Base-by-base conservation (phyloP, 1,140 invertebrate species). In the Varroa destructor region DNA sequence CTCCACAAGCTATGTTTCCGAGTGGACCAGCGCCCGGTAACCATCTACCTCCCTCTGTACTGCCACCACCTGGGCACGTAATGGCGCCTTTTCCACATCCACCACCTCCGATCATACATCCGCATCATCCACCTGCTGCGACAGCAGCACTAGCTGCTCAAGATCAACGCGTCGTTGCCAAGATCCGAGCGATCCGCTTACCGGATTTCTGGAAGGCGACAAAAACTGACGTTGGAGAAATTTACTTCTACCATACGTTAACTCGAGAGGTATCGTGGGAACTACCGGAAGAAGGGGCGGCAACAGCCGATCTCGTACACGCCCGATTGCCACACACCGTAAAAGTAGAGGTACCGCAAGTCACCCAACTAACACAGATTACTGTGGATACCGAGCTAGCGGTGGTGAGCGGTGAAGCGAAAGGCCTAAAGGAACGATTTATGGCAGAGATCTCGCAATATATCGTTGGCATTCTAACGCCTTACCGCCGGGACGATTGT, bases 191-290 rank as follows among this genome's bases (percentile, higher is more conserved):
- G 0, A 79, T 84, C 0, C 85, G 87, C 76, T 77, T 95, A 56
- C 91, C 91, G 3, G 87, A 87, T 0, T 85, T 88, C 77, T 96
- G 93, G 93, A 89, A 89, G 76, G 88, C 85, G 75, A 87, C 88
- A 0, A 83, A 85, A 58, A 90, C 93, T 79, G 77, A 82, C 36
- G 86, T 88, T 54, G 91, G 91, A 0, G 81, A 89, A 71, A 84
- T 86, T 0, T 97, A 94, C 78, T 97, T 93, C 80, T 95, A 93
- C 79, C 90, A 96, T 79, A 81, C 87, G 0, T 87, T 87, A 75
- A 85, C 88, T 42, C 84, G 90, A 71, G 73, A 74, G 61, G 43
- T 42, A 40, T 82, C 83, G 2, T 77, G 77, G 75, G 79, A 79
- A 1, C 73, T 73, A 37, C 81, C 80, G 8, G 77, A 78, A 36